Evolutionary conservation across 2,888 invertebrate species (phyloP).

Genomic region (Eupithecia insigniata): DNA sequence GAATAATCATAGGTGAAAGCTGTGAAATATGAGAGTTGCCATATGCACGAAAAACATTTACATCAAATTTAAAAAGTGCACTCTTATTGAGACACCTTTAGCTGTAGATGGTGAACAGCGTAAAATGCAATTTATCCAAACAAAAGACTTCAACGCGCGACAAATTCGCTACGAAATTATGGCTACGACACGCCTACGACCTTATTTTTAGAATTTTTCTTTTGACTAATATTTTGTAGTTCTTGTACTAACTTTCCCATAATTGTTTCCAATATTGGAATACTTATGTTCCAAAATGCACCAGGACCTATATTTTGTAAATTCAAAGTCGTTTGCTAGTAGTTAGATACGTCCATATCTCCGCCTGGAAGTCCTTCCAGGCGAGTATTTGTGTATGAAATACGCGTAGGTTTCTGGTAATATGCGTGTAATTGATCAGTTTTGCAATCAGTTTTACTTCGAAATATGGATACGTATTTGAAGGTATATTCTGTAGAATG

Average conservation of each 20-base stretch:
- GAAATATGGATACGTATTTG: background rate
- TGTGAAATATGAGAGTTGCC: too few relatives aligned
- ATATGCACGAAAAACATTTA: too few relatives aligned
- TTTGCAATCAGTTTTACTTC: background rate
- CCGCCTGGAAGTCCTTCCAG: too few relatives aligned
- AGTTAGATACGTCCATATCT: background rate
- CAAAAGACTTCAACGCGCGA: conserved; percentile 27
- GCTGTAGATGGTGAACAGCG: background rate
- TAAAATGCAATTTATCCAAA: conserved; percentile 13
- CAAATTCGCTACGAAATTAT: conserved; percentile 23
- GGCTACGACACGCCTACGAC: conserved; percentile 2
- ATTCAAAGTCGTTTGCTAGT: background rate
- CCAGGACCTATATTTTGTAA: background rate
- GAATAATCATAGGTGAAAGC: too few relatives aligned
- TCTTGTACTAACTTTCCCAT: background rate
- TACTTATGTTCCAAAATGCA: background rate
- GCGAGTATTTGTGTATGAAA: background rate
- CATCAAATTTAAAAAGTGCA: too few relatives aligned
- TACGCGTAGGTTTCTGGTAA: conserved; percentile 28
- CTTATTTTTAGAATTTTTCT: background rate
- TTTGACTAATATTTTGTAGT: background rate
- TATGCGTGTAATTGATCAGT: conserved; percentile 28
- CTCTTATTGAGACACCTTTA: too few relatives aligned
- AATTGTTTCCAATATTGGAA: background rate
- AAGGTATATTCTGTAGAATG: too few relatives aligned